These are phyloP conservation scores for Rhincodon typus DNA, from an alignment of 2,797 vertebrate genomes.

Conservation along the genomic window DNA sequence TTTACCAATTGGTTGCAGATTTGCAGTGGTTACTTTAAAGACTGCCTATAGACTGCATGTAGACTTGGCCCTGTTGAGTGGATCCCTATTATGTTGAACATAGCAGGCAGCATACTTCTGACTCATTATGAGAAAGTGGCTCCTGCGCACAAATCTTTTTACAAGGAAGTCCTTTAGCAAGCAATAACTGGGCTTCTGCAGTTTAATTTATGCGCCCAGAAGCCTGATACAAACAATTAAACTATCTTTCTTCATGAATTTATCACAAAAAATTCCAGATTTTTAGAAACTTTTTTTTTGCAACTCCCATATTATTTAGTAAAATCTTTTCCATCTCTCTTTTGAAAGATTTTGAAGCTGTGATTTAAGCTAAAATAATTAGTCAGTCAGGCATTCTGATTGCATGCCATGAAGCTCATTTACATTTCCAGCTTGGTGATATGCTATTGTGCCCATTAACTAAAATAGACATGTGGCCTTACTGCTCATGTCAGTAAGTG, in stretches of 20 bases:
- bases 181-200: not conserved
- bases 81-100: not conserved
- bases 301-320: not conserved
- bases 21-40: not conserved
- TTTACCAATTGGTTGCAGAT: not conserved
- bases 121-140: not conserved
- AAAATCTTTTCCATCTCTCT: not conserved
- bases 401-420: not conserved
- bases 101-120: not conserved
- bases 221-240: not conserved
- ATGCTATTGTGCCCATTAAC: not conserved
- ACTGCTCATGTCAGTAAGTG: not conserved
- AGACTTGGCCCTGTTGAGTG: not conserved
- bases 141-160: not conserved
- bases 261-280: not conserved
- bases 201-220: not conserved
- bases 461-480: not conserved
- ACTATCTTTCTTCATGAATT: not conserved
- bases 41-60: not conserved
- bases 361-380: not conserved
- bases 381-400: not conserved
- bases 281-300: not conserved
- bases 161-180: not conserved
- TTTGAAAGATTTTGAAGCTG: not conserved
- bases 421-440: constrained; percentile 9